Percentiles rank a stretch among this genome's conserved stretches.
These are phyloP conservation scores for Apostichopus leukothele DNA, from an alignment of 53 echinoderm and acorn worm genomes.

Conservation along the genomic window DNA sequence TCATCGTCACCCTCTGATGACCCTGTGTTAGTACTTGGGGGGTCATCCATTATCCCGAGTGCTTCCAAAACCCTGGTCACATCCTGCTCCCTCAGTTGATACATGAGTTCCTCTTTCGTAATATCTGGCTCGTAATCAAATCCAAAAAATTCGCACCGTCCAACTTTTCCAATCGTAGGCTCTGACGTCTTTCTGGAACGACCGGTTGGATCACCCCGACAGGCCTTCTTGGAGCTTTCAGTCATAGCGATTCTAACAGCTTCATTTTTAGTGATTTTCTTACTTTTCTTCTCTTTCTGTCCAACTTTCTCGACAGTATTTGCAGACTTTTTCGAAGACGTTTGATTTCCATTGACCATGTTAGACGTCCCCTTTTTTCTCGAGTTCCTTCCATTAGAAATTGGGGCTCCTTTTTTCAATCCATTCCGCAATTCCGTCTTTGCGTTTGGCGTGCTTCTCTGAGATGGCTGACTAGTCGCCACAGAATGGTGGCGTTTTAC, in stretches of 20 bases:
- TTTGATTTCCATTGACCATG: neutral
- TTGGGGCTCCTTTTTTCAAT: neutral
- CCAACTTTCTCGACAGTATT: neutral
- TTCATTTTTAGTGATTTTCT: conserved; percentile 24
- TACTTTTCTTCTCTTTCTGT: conserved; percentile 13
- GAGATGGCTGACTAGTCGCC: conserved; percentile 35
- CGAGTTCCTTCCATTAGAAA: neutral
- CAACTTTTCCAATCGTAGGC: conserved; percentile 28
- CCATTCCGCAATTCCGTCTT: conserved; percentile 10
- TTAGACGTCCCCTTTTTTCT: neutral
- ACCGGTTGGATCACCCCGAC: neutral
- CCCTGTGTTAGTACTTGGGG: conserved; percentile 26
- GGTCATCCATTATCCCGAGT: conserved; percentile 65
- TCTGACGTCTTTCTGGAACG: conserved; percentile 28
- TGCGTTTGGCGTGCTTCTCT: conserved; percentile 12
- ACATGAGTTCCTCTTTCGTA: conserved; percentile 61
- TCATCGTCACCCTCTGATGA: conserved; percentile 56
- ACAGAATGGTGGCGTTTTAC: conserved; percentile 26
- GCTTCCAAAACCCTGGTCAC: conserved; percentile 74
- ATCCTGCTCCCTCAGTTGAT: conserved; percentile 67
- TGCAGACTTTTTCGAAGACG: neutral
- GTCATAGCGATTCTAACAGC: conserved; percentile 40
- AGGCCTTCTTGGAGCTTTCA: conserved; percentile 34
- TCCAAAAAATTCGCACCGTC: conserved; percentile 36
- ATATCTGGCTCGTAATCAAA: conserved; percentile 52